Conservation (phyloP, 2,797 vertebrate species). For the Sebastes elongatus region DNA sequence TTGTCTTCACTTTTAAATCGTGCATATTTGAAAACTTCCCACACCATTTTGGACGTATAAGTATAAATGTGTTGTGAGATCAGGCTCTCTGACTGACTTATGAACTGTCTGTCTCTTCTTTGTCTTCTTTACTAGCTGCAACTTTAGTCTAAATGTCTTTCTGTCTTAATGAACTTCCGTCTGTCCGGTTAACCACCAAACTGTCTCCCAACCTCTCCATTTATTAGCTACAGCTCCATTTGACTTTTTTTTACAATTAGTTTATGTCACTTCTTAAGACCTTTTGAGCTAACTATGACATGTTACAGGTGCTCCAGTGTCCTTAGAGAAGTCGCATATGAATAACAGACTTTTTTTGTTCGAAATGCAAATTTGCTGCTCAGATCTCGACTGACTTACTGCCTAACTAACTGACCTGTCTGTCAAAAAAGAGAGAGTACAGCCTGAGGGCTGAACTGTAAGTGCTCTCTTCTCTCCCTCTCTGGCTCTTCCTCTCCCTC, state of each 20-base stretch:
- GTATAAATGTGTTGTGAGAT: neutral
- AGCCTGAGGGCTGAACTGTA: constrained; percentile 64
- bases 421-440: constrained; percentile 30
- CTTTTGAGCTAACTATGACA: neutral
- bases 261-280: neutral
- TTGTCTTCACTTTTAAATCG: neutral
- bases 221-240: neutral
- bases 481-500: neutral
- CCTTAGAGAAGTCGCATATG: neutral
- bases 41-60: too few species aligned
- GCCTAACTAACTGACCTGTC: neutral
- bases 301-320: neutral
- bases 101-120: neutral
- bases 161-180: neutral
- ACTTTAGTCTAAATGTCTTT: neutral
- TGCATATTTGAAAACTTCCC: neutral
- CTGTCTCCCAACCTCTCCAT: neutral
- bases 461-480: neutral
- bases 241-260: neutral
- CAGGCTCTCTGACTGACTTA: neutral
- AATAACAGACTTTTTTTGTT: neutral
- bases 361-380: neutral
- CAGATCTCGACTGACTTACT: neutral
- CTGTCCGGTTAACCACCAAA: neutral
- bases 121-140: neutral